These are phyloP conservation scores for Crotalus horridus DNA, from an alignment of 2,113 vertebrate species.

Conservation along the genomic window DNA sequence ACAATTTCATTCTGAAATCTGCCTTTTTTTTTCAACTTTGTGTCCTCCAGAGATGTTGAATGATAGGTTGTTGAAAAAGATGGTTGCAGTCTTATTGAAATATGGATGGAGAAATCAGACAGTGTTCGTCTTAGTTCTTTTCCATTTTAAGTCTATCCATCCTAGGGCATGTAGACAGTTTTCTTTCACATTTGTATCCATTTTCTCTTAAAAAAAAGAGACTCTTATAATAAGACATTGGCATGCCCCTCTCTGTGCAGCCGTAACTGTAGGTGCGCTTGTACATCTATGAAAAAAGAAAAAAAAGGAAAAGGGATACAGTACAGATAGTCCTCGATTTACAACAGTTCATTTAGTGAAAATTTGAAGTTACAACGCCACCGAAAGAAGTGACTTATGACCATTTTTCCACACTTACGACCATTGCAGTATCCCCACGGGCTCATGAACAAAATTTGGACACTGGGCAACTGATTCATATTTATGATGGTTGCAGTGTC, in stretches of 20 bases:
- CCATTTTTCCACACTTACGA: no score
- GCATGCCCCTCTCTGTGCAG: background rate
- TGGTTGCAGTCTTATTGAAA: background rate
- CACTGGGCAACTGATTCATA: no score
- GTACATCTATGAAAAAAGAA: background rate
- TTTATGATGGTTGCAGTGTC: no score
- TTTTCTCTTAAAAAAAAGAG: background rate
- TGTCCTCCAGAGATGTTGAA: background rate
- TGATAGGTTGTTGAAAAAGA: background rate
- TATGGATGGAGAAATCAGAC: background rate
- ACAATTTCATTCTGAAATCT: background rate
- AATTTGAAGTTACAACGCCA: no score
- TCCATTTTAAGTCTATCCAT: background rate
- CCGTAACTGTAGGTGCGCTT: background rate
- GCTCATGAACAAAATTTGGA: no score
- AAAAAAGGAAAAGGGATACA: background rate
- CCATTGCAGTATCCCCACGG: no score
- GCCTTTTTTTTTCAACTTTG: background rate
- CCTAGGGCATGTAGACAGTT: background rate
- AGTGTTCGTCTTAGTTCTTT: background rate
- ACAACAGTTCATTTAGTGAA: no score
- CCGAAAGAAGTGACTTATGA: no score
- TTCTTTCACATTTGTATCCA: background rate
- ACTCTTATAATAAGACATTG: background rate
- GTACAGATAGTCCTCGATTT: background rate